Percentiles rank a stretch among this genome's conserved stretches.
Conservation (phyloP, 2,888 invertebrate species). For the Lepidocyrtoides sp. region DNA sequence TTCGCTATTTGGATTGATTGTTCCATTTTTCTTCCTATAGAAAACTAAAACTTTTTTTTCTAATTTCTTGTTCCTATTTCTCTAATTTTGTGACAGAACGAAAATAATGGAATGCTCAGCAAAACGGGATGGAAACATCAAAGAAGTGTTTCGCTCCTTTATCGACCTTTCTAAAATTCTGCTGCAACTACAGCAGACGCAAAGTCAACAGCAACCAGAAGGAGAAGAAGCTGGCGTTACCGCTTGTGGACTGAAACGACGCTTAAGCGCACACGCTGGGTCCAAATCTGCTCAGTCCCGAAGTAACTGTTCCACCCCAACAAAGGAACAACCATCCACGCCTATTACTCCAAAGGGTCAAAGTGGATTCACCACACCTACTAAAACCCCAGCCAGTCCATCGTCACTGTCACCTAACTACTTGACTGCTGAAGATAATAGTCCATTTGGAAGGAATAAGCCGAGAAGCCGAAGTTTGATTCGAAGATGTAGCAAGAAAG, state of each 20-base stretch:
- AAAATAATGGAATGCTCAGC: constrained; percentile 93
- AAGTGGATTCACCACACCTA: constrained; percentile 69
- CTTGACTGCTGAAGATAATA: constrained; percentile 68
- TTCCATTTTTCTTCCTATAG: not conserved
- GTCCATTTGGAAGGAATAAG: constrained; percentile 86
- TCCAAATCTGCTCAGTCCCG: constrained; percentile 80
- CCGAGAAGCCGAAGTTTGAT: constrained; percentile 92
- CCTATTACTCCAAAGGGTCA: constrained; percentile 36
- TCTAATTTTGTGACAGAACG: constrained; percentile 87
- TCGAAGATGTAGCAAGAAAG: constrained; percentile 92
- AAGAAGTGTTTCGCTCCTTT: constrained; percentile 93
- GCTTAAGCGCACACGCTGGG: constrained; percentile 91
- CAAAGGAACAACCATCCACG: constrained; percentile 35
- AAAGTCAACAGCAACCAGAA: constrained; percentile 4
- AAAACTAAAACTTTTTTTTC: not conserved
- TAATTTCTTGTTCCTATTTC: not conserved
- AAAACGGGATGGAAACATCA: constrained; percentile 92
- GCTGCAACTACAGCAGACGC: constrained; percentile 82
- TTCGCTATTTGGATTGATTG: constrained; percentile 1
- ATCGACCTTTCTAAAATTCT: constrained; percentile 88
- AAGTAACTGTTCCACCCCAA: constrained; percentile 49
- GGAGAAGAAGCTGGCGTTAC: not conserved
- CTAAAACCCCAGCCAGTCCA: constrained; percentile 69
- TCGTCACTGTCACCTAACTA: constrained; percentile 61
- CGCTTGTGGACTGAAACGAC: constrained; percentile 88